Base-by-base conservation (phyloP, 2,888 invertebrate species). In the Tetragonisca angustula region DNA sequence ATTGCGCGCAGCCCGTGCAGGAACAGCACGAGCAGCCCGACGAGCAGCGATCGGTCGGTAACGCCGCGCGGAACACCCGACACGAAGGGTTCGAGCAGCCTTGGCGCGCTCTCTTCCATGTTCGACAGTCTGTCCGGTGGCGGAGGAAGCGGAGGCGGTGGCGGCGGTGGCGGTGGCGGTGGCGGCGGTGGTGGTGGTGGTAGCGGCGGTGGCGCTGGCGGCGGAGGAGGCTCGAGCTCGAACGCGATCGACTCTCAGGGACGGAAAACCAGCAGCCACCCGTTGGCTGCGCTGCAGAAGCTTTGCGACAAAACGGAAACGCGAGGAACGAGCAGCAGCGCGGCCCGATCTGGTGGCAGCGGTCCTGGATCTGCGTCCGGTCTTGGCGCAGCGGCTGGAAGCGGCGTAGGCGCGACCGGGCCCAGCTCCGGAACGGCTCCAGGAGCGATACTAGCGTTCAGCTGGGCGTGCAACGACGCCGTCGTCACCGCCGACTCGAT, bases 301-400 rank as follows among this genome's bases (percentile, higher is more conserved):
- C 96, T 99, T 49, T 98, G 99, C 95, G 99, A 99, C 94, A 99
- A 98, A 95, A 98, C 98, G 88, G 98, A 98, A 95, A 97, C 96
- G 27, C 96, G 96, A 87, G 96, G 96, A 52, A 88, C 92, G 21
- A 89, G 93, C 76, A 89, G 92, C 49, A 85, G 87, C 76, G 76
- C 81, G 24, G 27, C 77, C 32, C 85, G 87, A 19, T 83, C 89
- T 65, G 91, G 82, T 24, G 76, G 95, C 81, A 95, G 85, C 81
- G 95, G 85, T 21, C n/a, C 94, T 86, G 94, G 95, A 0, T 95
- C 95, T 81, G 94, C 94, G 84, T 93, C 95, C 13, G 90, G 90
- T 75, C 92, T 92, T 81, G 92, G 93, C 5, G 76, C 93, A 32
- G 81, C 95, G 94, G 86, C 95, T 94, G 85, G 95, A 92, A 81